Base-by-base conservation (phyloP, 1,140 invertebrate genomes). In the Tribolium madens region DNA sequence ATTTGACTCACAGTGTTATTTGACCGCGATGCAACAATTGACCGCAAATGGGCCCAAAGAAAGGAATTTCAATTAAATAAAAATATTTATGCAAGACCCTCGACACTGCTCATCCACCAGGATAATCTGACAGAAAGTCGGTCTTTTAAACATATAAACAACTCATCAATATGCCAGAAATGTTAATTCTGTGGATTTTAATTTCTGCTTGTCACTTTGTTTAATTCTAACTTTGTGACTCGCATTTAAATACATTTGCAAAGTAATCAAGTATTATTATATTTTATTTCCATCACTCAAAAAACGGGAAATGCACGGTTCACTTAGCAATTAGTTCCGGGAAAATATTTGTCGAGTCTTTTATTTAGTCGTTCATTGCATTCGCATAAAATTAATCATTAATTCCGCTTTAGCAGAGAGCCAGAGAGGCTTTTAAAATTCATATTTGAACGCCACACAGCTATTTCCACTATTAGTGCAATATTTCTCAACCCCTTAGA, bases 151-250 rank as follows among this genome's bases (percentile, higher is more conserved):
- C 21, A 48, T 47, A 52, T 73, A 73, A 73, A 73, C 70, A 52
- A 73, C 46, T 36, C 69, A 71, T 71, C 69, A 71, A 71, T 71
- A 71, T 71, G 69, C 69, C 42, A 15, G 26, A 13, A 33, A 26
- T 14, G 26, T 14, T 33, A 33, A 64, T 64, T 10, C 26, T 1
- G 12, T n/a, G 21, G 26, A 31, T 64, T 64, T 64, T 64, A 64
- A 64, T 64, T 64, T 7, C 36, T 42, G 36, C 36, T 42, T 42
- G 36, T 42, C 36, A 42, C 36, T 42, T 42, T 42, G 36, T 42
- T 42, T 7, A n/a, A n/a, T 42, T 42, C 36, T 42, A 9, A 42
- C n/a, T 42, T 9, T 7, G 36, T 42, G 36, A 42, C 36, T 42
- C 36, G 36, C 36, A 42, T 42, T 42, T 42, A 42, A 42, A 42